Evolutionary conservation across 1,140 invertebrate species (phyloP).

Genomic region (Bombyx mandarina): DNA sequence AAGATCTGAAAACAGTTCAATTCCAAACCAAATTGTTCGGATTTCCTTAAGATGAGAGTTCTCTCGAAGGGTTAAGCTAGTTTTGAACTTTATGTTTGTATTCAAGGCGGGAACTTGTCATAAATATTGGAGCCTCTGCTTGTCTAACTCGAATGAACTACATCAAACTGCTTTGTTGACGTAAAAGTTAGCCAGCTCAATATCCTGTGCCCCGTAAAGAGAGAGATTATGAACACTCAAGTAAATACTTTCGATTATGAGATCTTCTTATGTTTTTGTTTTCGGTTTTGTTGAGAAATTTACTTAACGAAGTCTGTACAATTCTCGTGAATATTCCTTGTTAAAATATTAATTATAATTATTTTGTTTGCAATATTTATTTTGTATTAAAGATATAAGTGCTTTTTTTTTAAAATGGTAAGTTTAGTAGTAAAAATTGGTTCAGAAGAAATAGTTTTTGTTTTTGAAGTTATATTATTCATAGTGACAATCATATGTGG

Average conservation of each 20-base stretch:
- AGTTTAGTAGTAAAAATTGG: too few relatives aligned
- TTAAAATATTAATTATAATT: too few relatives aligned
- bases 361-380: neutral
- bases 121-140: slow-evolving; percentile 39
- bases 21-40: slow-evolving; percentile 28
- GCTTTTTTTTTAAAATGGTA: neutral
- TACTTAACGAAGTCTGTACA: too few relatives aligned
- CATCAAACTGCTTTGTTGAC: slow-evolving; percentile 42
- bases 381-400: neutral
- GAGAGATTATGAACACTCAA: slow-evolving; percentile 21
- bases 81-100: slow-evolving; percentile 42
- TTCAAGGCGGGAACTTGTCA: slow-evolving; percentile 35
- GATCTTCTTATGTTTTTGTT: slow-evolving; percentile 5
- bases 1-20: slow-evolving; percentile 25
- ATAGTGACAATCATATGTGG: too few relatives aligned
- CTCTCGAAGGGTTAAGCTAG: slow-evolving; percentile 36
- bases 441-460: too few relatives aligned
- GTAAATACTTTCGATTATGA: slow-evolving; percentile 22
- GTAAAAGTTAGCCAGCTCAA: slow-evolving; percentile 30
- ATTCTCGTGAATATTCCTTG: too few relatives aligned
- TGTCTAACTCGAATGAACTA: slow-evolving; percentile 36
- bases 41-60: slow-evolving; percentile 33
- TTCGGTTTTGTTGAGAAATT: neutral
- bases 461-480: too few relatives aligned
- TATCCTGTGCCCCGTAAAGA: slow-evolving; percentile 27